Base-by-base conservation (phyloP, 2,113 vertebrate genomes). In the Eleginops maclovinus region DNA sequence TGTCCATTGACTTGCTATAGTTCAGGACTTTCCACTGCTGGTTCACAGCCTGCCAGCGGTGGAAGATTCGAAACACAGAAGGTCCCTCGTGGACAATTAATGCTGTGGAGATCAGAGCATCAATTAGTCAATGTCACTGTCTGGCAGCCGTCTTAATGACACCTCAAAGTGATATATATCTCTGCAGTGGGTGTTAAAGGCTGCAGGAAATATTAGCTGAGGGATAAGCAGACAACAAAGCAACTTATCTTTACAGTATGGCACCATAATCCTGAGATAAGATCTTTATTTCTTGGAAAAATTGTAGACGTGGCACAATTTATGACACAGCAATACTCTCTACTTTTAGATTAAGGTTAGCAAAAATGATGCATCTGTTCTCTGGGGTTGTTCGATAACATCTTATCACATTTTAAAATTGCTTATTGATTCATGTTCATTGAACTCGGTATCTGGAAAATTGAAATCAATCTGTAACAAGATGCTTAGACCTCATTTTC, bases 1-100 rank as follows among this genome's bases (percentile, higher is more conserved):
- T 92, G 95, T 99, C 98, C 93, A 96, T 96, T 4, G 96, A 91
- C 94, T 99, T 99, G 87, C 99, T 96, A 84, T 99, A 99, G 94
- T 99, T 99, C 88, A 99, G 92, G 82, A 99, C 98, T 93, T 99
- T 99, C 98, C 98, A 99, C 90, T 99, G 97, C 93, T 99, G 98
- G 95, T 99, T 99, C 84, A 99, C 97, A 0, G 98, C 98, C 92
- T 99, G 98, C 98, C 98, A 99, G 78, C 98, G 95, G 82, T 99
- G 97, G 92, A 99, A 99, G 92, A 99, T 99, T 64, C 98, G 97
- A 87, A 97, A 99, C 88, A 99, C 98, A 0, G 98, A 98, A 41
- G 98, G 98, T 44, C 98, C 97, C 93, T 99, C 98, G 0, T 99
- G 98, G 93, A 99, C 96, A 86, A 99, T 99, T 88, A 99, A 93